phyloP scores from a whole-genome alignment of 2,888 invertebrate species.

The Brachyptera risi region DNA sequence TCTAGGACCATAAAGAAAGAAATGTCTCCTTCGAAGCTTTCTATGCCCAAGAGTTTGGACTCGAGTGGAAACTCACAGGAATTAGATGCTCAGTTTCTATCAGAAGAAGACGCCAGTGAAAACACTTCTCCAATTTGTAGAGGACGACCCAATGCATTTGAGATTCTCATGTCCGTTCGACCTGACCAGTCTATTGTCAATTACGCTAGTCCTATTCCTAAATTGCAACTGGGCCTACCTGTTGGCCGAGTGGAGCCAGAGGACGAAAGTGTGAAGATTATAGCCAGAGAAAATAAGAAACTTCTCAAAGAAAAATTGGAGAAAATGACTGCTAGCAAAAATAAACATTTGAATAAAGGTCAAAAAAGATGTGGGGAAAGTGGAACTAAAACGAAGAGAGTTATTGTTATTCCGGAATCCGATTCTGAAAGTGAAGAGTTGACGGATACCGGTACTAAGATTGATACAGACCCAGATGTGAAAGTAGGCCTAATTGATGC shows the following conservation, averaged over 20 bases:
- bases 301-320: slow-evolving; percentile 11
- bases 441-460: neutral
- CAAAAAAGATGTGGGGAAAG: neutral
- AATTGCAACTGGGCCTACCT: too few species aligned
- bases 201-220: too few species aligned
- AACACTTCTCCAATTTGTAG: neutral
- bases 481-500: neutral
- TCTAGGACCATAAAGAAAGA: too few species aligned
- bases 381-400: neutral
- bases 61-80: too few species aligned
- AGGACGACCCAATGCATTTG: slow-evolving; percentile 12
- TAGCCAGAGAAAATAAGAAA: slow-evolving; percentile 9
- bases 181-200: neutral
- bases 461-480: neutral
- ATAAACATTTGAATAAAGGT: neutral
- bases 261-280: neutral
- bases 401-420: slow-evolving; percentile 14
- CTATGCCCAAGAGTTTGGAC: too few species aligned
- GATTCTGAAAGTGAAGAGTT: slow-evolving; percentile 20
- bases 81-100: too few species aligned
- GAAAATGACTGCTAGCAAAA: neutral
- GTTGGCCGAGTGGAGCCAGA: too few species aligned
- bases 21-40: too few species aligned
- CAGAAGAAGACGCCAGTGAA: too few species aligned
- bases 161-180: slow-evolving; percentile 8